Evolutionary conservation across 2,797 vertebrate species (phyloP), one percentile per base, ranked within the genome.

Genomic region (Oceanodroma leucorhoa): DNA sequence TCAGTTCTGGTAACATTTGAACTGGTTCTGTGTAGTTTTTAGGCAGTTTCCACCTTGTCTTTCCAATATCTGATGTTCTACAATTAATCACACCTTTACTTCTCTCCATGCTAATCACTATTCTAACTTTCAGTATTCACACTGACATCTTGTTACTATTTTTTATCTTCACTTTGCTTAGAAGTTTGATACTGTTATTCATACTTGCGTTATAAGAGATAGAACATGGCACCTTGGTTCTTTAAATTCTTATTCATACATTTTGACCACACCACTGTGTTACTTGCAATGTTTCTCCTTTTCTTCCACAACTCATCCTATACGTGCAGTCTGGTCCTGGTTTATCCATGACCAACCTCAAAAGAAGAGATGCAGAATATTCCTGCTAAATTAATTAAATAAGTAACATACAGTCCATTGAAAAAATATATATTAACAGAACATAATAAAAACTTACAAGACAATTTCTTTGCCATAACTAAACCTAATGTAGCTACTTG

Each of bases 241-340:
- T 67, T 81, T 80, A 41, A 64, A 51, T 91, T 46, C 21, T 48
- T 76, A 29, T 30, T 75, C 7, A 20, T 24, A 14, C 2, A 20
- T 65, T 57, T 73, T 62, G 40, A 61, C 14, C 5, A 64, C 15
- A 65, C 3, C 10, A 18, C 2, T 51, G 19, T 27, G 38, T 10
- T 50, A 41, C 17, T 76, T 78, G 14, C 18, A 29, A 8, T 65
- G 38, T 26, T 64, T 41, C 23, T 67, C 17, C 43, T 51, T 76
- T 70, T 38, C 20, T 90, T 78, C 12, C 26, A 75, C 13, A 60
- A 46, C 3, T 0, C 11, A 40, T 36, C 11, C 14, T 58, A 17
- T 14, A 36, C 2, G 30, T 18, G 5, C 12, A 62, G 10, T 26
- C 24, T 7, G 1, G 24, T 60, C 13, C 30, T 1, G 1, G 12